These are phyloP conservation scores for Hapalemur alaotrensis DNA, from an alignment of 2,797 vertebrate species.

Conservation along the genomic window DNA sequence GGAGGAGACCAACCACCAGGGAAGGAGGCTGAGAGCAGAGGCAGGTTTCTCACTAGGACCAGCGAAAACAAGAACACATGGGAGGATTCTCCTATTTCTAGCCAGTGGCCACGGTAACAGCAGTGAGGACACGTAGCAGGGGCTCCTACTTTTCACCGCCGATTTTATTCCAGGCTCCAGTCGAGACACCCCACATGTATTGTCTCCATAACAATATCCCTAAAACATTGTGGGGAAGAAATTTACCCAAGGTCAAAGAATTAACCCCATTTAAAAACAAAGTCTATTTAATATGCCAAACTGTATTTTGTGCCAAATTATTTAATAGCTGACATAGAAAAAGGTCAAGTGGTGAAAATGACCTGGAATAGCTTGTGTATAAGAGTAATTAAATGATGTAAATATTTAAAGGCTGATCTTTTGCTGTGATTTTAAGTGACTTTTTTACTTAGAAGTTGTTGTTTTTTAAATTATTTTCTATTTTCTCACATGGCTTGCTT, in stretches of 20 bases:
- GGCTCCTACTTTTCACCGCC: neutral
- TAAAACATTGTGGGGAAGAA: neutral
- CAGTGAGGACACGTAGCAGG: neutral
- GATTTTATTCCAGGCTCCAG: neutral
- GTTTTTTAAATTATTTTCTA: neutral
- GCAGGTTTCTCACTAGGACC: too few species aligned
- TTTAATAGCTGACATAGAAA: neutral
- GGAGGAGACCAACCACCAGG: neutral
- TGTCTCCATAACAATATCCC: neutral
- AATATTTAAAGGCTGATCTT: neutral
- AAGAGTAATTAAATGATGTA: neutral
- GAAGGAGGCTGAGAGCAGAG: neutral
- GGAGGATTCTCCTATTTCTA: neutral
- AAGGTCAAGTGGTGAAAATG: neutral
- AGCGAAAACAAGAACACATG: neutral
- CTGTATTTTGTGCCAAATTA: neutral
- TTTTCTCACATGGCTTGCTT: neutral
- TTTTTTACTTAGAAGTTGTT: neutral
- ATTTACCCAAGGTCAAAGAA: neutral
- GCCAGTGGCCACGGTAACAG: neutral
- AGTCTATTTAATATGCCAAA: neutral
- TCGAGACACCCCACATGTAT: neutral
- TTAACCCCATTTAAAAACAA: conserved; percentile 16
- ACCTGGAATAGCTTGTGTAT: neutral
- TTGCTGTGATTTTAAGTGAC: neutral